These are phyloP conservation scores for Ptychoptera contaminata DNA, from an alignment of 2,888 invertebrate species.

Conservation along the genomic window DNA sequence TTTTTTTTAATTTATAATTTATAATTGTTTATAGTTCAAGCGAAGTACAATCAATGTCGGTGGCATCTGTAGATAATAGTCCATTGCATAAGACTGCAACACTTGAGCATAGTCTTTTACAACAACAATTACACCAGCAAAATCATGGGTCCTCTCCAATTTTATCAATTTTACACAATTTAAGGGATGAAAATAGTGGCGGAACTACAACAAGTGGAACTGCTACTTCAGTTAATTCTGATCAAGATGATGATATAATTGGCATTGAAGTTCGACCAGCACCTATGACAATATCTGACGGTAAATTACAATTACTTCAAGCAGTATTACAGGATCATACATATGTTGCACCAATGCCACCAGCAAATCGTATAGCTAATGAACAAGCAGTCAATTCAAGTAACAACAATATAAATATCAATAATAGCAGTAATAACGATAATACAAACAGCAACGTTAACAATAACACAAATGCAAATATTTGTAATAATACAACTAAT, in stretches of 20 bases:
- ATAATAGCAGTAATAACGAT: slow-evolving; percentile 4
- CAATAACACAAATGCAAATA: neutral
- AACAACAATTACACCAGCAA: no score
- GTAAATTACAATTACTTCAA: slow-evolving; percentile 24
- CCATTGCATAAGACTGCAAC: slow-evolving; percentile 12
- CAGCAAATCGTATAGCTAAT: slow-evolving; percentile 12
- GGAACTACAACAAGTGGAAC: slow-evolving; percentile 3
- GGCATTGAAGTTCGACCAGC: slow-evolving; percentile 29
- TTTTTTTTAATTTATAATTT: slow-evolving; percentile 3
- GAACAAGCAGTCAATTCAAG: slow-evolving; percentile 13
- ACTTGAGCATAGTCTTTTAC: neutral
- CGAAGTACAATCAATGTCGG: slow-evolving; percentile 11
- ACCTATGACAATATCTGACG: slow-evolving; percentile 24
- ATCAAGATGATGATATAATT: slow-evolving; percentile 26
- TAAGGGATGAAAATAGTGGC: no score
- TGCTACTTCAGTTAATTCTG: slow-evolving; percentile 6
- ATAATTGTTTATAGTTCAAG: slow-evolving; percentile 10
- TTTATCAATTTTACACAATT: no score
- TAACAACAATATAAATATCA: slow-evolving; percentile 12
- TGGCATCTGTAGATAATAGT: slow-evolving; percentile 14
- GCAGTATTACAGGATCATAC: slow-evolving; percentile 29
- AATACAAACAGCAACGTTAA: no score
- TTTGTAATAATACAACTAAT: neutral
- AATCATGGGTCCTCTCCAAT: no score
- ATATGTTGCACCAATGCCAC: slow-evolving; percentile 22